A percentile compares a stretch with the other conserved stretches of the same genome.
phyloP scores from a whole-genome alignment of 2,888 invertebrate species.

The Drosophila emarginata region DNA sequence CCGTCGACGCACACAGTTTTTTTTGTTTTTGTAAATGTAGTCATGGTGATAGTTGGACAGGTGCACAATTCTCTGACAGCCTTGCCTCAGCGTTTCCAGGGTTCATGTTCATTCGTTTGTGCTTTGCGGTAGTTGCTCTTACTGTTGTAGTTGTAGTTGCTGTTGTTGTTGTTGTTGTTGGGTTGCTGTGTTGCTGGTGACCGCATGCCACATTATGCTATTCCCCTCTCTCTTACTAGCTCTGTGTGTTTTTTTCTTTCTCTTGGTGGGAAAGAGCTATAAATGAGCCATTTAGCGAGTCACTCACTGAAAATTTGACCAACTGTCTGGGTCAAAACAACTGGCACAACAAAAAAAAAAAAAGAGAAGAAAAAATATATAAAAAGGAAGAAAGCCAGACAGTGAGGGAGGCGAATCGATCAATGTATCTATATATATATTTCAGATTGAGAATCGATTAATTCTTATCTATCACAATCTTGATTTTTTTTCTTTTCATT shows the following conservation, averaged over 20 bases:
- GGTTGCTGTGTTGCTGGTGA: slow-evolving; percentile 37
- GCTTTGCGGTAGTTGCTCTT: slow-evolving; percentile 57
- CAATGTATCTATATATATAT: neutral
- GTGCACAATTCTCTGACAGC: slow-evolving; percentile 74
- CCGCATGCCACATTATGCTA: slow-evolving; percentile 72
- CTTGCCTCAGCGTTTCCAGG: slow-evolving; percentile 57
- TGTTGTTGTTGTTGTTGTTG: slow-evolving; percentile 35
- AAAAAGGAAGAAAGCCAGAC: slow-evolving; percentile 26
- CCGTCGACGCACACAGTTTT: slow-evolving; percentile 52
- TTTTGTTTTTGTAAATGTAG: slow-evolving; percentile 53
- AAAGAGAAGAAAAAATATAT: too few species aligned
- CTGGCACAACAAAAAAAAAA: slow-evolving; percentile 22
- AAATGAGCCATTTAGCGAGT: slow-evolving; percentile 77
- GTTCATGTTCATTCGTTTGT: slow-evolving; percentile 68
- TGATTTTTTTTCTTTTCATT: neutral
- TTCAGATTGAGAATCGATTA: neutral
- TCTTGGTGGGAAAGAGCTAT: slow-evolving; percentile 71
- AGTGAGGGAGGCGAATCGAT: neutral
- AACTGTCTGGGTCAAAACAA: slow-evolving; percentile 43
- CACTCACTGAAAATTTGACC: slow-evolving; percentile 50
- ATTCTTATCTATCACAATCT: neutral
- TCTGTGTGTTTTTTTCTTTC: slow-evolving; percentile 4
- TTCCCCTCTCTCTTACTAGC: slow-evolving; percentile 12
- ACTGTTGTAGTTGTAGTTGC: neutral
- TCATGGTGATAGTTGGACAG: slow-evolving; percentile 80